Evolutionary conservation across 1,140 invertebrate genomes (phyloP).

Genomic region (Orius insidiosus): DNA sequence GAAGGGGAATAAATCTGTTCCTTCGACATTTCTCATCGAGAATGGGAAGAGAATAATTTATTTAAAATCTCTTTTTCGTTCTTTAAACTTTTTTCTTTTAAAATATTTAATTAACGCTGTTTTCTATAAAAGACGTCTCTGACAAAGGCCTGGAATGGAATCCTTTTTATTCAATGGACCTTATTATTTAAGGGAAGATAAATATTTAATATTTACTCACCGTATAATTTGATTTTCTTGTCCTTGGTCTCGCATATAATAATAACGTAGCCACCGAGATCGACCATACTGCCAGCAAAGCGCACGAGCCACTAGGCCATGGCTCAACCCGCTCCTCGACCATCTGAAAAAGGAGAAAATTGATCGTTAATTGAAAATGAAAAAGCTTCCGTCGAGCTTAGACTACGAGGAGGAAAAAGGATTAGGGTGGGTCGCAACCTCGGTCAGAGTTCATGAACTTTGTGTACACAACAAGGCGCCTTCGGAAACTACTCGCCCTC

Average conservation of each 20-base stretch:
- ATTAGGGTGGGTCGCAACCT: neutral
- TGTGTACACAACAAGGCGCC: neutral
- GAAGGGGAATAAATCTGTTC: too few relatives aligned
- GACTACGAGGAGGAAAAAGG: too few relatives aligned
- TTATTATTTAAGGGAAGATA: neutral
- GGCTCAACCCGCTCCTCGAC: conserved; percentile 5
- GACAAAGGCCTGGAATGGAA: too few relatives aligned
- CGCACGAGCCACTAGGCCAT: conserved; percentile 10
- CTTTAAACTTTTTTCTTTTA: too few relatives aligned
- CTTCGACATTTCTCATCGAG: too few relatives aligned
- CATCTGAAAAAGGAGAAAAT: conserved; percentile 4
- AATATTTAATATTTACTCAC: conserved; percentile 36
- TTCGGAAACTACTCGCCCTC: neutral
- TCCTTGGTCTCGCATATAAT: conserved; percentile 85
- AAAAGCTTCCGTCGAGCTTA: too few relatives aligned
- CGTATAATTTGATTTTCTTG: conserved; percentile 86
- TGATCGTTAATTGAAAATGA: neutral
- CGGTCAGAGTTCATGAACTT: neutral
- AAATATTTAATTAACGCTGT: neutral
- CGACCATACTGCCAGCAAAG: conserved; percentile 43
- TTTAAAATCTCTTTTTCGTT: too few relatives aligned
- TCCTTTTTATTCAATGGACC: neutral
- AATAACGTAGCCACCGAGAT: conserved; percentile 90
- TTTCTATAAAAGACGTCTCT: neutral
- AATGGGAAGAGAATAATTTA: too few relatives aligned